Conservation (phyloP, 2,797 vertebrate species). For the Hemitrygon akajei region DNA sequence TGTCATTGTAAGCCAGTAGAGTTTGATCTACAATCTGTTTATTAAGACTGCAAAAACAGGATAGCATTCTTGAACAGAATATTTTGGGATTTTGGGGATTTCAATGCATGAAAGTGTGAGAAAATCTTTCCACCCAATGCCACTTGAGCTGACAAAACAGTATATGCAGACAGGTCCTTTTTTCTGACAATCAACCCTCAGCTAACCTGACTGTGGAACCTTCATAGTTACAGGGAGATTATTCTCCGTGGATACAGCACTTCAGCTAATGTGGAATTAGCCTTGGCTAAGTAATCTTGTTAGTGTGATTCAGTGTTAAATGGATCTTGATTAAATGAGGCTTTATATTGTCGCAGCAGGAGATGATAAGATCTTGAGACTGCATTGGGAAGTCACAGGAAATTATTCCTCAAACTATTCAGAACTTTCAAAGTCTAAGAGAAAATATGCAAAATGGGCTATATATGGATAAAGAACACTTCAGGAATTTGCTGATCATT, state of each 20-base stretch:
- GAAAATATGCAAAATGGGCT: background rate
- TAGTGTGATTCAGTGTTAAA: conserved; percentile 56
- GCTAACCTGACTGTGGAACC: conserved; percentile 50
- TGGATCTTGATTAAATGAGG: conserved; percentile 54
- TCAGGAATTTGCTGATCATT: background rate
- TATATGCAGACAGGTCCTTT: conserved; percentile 1
- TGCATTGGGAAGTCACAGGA: conserved; percentile 52
- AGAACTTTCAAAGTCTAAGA: background rate
- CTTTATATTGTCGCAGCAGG: conserved; percentile 55
- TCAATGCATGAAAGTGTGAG: background rate
- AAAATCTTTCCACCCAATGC: background rate
- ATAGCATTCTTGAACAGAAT: background rate
- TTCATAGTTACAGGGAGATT: conserved; percentile 46
- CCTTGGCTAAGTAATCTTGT: conserved; percentile 51
- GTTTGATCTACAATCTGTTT: background rate
- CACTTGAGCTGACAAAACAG: conserved; percentile 6
- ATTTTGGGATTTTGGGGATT: background rate
- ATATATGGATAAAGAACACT: background rate
- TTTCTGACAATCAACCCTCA: conserved; percentile 38
- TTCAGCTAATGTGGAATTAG: conserved; percentile 49
- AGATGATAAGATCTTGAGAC: conserved; percentile 53
- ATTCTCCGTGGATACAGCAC: conserved; percentile 51
- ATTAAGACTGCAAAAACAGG: background rate
- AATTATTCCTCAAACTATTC: conserved; percentile 39
- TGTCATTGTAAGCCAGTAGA: background rate